Evolutionary conservation across 2,113 vertebrate genomes (phyloP).

Genomic region (Myrmophylax atrothorax): DNA sequence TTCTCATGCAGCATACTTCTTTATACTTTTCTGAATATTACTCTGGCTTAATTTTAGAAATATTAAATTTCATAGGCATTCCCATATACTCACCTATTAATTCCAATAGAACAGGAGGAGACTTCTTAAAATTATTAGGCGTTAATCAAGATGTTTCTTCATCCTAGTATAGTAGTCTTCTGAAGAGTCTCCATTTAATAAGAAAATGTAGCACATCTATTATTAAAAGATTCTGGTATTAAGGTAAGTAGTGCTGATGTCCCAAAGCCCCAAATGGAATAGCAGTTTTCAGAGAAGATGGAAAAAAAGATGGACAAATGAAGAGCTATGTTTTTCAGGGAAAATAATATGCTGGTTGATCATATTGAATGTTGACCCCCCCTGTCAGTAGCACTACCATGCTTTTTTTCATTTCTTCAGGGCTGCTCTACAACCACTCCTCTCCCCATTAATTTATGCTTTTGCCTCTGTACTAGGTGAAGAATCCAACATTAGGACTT

Average conservation of each 20-base stretch:
- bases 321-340: background rate
- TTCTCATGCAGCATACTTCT: background rate
- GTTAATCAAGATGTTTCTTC: background rate
- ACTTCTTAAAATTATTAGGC: background rate
- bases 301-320: background rate
- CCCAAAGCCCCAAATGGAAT: background rate
- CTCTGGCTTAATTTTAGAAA: background rate
- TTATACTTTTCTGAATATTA: background rate
- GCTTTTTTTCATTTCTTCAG: background rate
- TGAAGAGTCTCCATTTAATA: background rate
- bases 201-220: background rate
- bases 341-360: background rate
- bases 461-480: background rate
- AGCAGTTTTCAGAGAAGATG: background rate
- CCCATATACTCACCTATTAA: background rate
- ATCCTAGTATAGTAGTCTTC: background rate
- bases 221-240: background rate
- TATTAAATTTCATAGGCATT: background rate
- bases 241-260: background rate
- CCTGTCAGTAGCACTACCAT: fast-evolving
- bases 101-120: background rate
- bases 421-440: background rate
- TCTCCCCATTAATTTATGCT: background rate
- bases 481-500: background rate
- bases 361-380: no score